Evolutionary conservation across 1,140 invertebrate species (phyloP).

Genomic region (Metaphire vulgaris): DNA sequence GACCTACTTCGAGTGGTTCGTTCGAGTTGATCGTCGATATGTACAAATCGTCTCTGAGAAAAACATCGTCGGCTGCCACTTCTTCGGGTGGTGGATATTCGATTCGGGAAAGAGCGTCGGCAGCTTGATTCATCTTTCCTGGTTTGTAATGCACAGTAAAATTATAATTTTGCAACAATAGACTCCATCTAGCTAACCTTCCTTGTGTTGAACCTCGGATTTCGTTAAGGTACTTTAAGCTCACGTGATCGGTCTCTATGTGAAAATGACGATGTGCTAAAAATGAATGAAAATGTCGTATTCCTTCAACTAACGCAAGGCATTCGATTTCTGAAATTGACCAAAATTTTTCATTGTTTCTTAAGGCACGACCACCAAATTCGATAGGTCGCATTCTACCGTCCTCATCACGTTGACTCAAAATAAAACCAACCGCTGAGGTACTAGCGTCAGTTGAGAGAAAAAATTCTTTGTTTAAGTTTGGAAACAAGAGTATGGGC

Average conservation of each 20-base stretch:
- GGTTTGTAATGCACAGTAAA: not conserved
- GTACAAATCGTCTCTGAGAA: not conserved
- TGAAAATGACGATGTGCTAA: not conserved
- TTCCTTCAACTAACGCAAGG: not conserved
- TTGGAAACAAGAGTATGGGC: not conserved
- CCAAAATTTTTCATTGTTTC: not conserved
- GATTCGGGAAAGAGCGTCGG: not conserved
- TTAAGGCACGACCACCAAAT: not conserved
- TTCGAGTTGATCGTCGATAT: not conserved
- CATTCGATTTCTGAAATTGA: not conserved
- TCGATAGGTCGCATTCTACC: not conserved
- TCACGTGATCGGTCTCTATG: not conserved
- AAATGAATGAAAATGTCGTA: not conserved
- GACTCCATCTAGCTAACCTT: not conserved
- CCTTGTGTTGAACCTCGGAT: not conserved
- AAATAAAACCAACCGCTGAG: not conserved
- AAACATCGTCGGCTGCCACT: not conserved
- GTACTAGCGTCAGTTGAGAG: not conserved
- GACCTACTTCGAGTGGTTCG: not conserved
- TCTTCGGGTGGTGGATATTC: not conserved
- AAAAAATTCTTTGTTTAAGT: not conserved
- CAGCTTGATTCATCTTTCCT: not conserved
- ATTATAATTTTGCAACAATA: not conserved
- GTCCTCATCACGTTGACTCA: not conserved
- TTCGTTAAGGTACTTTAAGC: not conserved